Evolutionary conservation across 30 jellyfish, hydroid and myxozoan genomes (phyloP).

Genomic region (Turritopsis dohrnii): DNA sequence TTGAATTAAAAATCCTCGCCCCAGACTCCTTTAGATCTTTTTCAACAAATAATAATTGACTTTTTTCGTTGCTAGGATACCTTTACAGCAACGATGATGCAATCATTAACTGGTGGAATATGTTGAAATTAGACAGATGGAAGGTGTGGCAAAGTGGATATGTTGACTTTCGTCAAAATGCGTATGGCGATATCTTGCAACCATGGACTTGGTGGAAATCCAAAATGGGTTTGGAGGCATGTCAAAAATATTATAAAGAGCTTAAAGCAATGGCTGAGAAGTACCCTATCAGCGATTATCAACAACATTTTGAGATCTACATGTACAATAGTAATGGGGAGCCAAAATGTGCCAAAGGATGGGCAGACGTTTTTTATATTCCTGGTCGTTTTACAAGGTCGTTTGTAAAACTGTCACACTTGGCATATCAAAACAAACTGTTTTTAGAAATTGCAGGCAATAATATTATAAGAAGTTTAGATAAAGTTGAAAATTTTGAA

Average conservation of each 20-base stretch:
- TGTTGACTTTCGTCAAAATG: constrained; percentile 65
- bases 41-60: too few species aligned
- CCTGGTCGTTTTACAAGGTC: constrained; percentile 53
- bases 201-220: constrained; percentile 81
- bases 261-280: constrained; percentile 9
- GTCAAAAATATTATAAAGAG: constrained; percentile 44
- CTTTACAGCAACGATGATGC: constrained; percentile 65
- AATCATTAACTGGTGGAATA: constrained; percentile 83
- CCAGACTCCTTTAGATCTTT: neutral
- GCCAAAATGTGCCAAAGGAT: constrained; percentile 91
- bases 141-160: constrained; percentile 80
- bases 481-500: constrained; percentile 42
- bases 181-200: constrained; percentile 42
- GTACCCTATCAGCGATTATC: neutral
- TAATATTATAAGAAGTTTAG: constrained; percentile 49
- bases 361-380: constrained; percentile 79
- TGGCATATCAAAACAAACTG: constrained; percentile 29
- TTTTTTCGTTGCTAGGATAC: constrained; percentile 39
- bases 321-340: constrained; percentile 51
- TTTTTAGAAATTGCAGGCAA: constrained; percentile 66
- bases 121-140: constrained; percentile 41
- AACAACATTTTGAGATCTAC: constrained; percentile 2
- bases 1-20: too few species aligned
- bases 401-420: constrained; percentile 23
- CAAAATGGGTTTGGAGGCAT: constrained; percentile 60